These are phyloP conservation scores for Metalampra italica DNA, from an alignment of 2,888 invertebrate species.

Conservation along the genomic window DNA sequence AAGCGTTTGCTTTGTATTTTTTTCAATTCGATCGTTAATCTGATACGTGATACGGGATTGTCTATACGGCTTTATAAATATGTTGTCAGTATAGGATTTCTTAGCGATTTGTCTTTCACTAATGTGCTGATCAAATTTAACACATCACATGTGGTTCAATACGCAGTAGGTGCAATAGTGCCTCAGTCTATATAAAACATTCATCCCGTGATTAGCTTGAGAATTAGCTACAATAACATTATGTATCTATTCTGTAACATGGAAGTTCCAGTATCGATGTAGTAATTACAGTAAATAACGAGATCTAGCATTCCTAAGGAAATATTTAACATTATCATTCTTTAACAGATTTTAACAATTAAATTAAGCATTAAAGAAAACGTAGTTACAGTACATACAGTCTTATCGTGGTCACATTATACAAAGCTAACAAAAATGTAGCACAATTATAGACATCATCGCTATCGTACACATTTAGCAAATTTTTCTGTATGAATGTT, in stretches of 20 bases:
- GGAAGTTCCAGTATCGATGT: not conserved
- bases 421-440: constrained; percentile 46
- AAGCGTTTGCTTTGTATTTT: constrained; percentile 22
- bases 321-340: constrained; percentile 44
- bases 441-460: constrained; percentile 17
- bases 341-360: constrained; percentile 41
- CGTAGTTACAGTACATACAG: constrained; percentile 47
- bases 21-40: constrained; percentile 7
- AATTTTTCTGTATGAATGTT: constrained; percentile 22
- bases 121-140: too few relatives aligned
- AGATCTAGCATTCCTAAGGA: constrained; percentile 70
- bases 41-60: not conserved
- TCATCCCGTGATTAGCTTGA: not conserved
- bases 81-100: too few relatives aligned
- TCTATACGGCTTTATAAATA: too few relatives aligned
- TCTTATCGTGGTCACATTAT: constrained; percentile 54
- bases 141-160: too few relatives aligned
- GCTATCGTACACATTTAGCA: constrained; percentile 20
- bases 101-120: too few relatives aligned
- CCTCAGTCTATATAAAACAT: not conserved
- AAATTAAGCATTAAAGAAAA: constrained; percentile 29
- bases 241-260: not conserved
- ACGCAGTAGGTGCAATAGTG: too few relatives aligned
- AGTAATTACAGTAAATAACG: constrained; percentile 47
- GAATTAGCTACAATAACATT: constrained; percentile 6